Evolutionary conservation across 2,888 invertebrate species (phyloP).

Genomic region (Lasioglossum leucozonium): DNA sequence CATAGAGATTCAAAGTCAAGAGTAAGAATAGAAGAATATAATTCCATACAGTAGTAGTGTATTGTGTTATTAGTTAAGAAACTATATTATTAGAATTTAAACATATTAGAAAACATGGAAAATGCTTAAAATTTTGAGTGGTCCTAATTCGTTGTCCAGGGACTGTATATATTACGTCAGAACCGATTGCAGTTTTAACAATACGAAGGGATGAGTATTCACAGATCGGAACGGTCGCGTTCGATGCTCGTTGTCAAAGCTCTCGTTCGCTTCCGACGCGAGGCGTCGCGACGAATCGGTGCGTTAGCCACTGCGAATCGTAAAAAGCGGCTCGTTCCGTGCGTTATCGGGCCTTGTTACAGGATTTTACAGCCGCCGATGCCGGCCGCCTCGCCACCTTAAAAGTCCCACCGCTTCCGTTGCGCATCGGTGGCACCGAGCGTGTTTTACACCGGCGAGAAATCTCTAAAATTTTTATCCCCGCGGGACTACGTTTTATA

Average conservation of each 20-base stretch:
- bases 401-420: constrained; percentile 9
- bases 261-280: neutral
- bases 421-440: neutral
- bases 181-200: no score
- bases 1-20: no score
- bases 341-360: constrained; percentile 53
- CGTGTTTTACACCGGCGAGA: constrained; percentile 10
- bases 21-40: no score
- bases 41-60: no score
- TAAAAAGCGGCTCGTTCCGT: constrained; percentile 55
- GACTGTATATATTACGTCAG: no score
- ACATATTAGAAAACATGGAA: no score
- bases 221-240: no score
- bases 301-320: constrained; percentile 42
- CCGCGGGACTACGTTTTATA: constrained; percentile 29
- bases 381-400: constrained; percentile 32
- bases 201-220: no score
- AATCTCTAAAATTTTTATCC: constrained; percentile 56
- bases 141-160: no score
- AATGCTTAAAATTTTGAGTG: no score
- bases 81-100: no score
- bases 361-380: constrained; percentile 54
- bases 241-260: neutral
- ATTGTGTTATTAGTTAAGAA: no score
- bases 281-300: neutral